phyloP scores from a whole-genome alignment of 2,113 vertebrate genomes.

The Pluvianellus socialis region DNA sequence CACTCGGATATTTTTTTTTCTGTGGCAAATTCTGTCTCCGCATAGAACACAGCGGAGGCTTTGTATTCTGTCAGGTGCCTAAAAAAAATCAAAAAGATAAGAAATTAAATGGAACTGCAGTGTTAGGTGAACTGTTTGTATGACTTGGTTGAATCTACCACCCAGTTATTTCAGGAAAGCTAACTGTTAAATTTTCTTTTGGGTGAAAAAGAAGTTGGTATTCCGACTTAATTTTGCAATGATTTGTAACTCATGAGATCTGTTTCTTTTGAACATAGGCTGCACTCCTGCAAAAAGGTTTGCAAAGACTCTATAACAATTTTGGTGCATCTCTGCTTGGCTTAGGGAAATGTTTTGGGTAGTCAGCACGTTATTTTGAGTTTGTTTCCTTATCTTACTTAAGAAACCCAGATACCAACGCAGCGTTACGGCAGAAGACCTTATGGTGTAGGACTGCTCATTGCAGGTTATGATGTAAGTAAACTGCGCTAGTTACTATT shows the following conservation, averaged over 20 bases:
- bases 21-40: neutral
- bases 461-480: slow-evolving; percentile 96
- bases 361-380: neutral
- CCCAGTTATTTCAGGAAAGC: neutral
- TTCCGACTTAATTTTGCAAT: neutral
- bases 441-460: slow-evolving; percentile 95
- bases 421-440: slow-evolving; percentile 95
- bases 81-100: neutral
- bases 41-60: neutral
- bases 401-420: slow-evolving; percentile 98
- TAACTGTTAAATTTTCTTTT: neutral
- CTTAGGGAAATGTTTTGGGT: neutral
- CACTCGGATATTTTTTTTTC: neutral
- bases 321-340: neutral
- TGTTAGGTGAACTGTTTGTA: neutral
- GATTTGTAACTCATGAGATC: neutral
- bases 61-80: neutral
- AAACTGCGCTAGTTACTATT: neutral
- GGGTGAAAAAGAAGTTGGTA: neutral
- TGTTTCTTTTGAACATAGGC: neutral
- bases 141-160: neutral
- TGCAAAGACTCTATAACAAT: neutral
- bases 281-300: neutral
- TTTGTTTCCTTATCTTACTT: slow-evolving; percentile 67
- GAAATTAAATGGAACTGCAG: neutral